Evolutionary conservation across 2,113 vertebrate genomes (phyloP).

Genomic region (Dendropsophus ebraccatus): DNA sequence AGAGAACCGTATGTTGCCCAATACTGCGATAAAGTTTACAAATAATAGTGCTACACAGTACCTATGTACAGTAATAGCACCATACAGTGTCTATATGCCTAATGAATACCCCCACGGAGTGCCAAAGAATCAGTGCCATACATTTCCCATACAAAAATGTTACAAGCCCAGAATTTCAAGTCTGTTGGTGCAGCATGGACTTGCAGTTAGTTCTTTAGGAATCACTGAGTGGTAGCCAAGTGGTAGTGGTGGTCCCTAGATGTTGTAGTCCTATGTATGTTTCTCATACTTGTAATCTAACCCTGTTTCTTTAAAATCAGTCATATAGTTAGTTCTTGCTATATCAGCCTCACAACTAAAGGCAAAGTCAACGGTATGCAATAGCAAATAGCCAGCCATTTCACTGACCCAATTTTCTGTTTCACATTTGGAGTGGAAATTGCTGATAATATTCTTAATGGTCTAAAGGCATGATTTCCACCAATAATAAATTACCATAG

Average conservation of each 20-base stretch:
- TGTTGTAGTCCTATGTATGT: not conserved
- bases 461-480: constrained; percentile 34
- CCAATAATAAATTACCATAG: constrained; percentile 23
- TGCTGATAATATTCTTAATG: constrained; percentile 22
- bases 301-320: not conserved
- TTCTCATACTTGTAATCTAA: not conserved
- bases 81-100: too few species aligned
- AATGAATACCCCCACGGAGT: too few species aligned
- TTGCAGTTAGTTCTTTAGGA: too few species aligned
- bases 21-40: too few species aligned
- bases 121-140: too few species aligned
- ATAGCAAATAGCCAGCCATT: not conserved
- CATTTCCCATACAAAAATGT: too few species aligned
- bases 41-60: too few species aligned
- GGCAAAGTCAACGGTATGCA: not conserved
- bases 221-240: too few species aligned
- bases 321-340: not conserved
- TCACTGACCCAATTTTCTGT: constrained; percentile 19
- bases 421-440: not conserved
- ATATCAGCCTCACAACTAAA: not conserved
- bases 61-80: too few species aligned
- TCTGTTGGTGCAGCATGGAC: too few species aligned
- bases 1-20: too few species aligned
- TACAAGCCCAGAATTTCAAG: too few species aligned
- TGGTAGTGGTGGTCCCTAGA: not conserved